These are phyloP conservation scores for Ochropacha duplaris DNA, from an alignment of 2,888 invertebrate species.

Conservation along the genomic window DNA sequence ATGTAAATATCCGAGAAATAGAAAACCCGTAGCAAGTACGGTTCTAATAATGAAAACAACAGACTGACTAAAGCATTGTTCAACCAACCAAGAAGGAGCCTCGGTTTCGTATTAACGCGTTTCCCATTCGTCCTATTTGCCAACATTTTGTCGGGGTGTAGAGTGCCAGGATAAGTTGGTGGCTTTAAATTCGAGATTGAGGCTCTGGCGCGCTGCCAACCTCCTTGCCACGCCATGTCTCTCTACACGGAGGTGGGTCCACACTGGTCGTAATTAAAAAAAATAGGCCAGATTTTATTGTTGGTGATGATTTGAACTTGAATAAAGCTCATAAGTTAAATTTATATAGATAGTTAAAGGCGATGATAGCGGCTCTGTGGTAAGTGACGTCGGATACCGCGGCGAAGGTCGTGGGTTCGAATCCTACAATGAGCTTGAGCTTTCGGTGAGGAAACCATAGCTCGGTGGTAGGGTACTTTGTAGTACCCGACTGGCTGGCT, in stretches of 20 bases:
- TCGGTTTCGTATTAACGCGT: slow-evolving; percentile 32
- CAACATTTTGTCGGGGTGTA: slow-evolving; percentile 29
- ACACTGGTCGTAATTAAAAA: slow-evolving; percentile 43
- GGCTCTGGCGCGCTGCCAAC: slow-evolving; percentile 57
- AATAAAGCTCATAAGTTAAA: no score
- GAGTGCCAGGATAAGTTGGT: slow-evolving; percentile 50
- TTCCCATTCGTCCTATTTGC: slow-evolving; percentile 22
- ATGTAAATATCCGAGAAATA: neutral
- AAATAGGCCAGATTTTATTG: slow-evolving; percentile 21
- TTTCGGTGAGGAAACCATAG: no score
- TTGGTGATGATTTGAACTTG: no score
- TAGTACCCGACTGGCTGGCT: no score
- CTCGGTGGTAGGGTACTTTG: no score
- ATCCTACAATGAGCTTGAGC: no score
- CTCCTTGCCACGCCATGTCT: slow-evolving; percentile 44
- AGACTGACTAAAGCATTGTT: slow-evolving; percentile 46
- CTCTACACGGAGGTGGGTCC: slow-evolving; percentile 36
- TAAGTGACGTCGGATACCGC: no score
- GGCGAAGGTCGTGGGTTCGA: no score
- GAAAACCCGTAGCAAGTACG: slow-evolving; percentile 25
- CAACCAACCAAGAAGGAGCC: slow-evolving; percentile 42
- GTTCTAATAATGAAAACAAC: slow-evolving; percentile 62
- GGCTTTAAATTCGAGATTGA: slow-evolving; percentile 55
- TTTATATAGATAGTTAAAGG: no score
- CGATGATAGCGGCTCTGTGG: no score